Conservation (phyloP, 2,113 vertebrate species). For the Poecile atricapillus region DNA sequence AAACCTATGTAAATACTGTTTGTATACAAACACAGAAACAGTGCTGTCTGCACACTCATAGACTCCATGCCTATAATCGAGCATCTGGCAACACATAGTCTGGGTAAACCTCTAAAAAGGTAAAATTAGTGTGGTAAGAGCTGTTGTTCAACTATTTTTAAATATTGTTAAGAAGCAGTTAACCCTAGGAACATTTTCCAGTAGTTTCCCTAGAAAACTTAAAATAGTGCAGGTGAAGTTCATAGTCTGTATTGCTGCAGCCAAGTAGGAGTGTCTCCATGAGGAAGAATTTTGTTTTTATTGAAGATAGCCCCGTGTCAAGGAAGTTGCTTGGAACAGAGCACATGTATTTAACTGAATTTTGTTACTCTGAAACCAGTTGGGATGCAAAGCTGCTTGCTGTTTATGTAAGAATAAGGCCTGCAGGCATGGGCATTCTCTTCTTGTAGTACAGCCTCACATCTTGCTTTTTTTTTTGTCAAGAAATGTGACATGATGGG, state of each 20-base stretch:
- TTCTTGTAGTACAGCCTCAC: neutral
- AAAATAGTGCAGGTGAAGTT: neutral
- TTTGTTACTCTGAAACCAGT: neutral
- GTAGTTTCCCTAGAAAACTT: neutral
- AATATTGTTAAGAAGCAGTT: conserved; percentile 6
- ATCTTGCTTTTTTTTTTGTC: neutral
- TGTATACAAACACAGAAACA: neutral
- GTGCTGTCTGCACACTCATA: neutral
- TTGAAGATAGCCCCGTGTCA: neutral
- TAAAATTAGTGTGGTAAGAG: neutral
- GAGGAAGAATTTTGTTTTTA: conserved; percentile 29
- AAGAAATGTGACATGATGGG: neutral
- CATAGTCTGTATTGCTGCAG: conserved; percentile 11
- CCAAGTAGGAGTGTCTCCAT: neutral
- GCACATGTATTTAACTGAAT: neutral
- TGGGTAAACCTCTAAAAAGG: conserved; percentile 28
- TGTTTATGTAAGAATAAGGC: neutral
- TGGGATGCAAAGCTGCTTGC: neutral
- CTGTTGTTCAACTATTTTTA: conserved; percentile 24
- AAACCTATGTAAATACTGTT: conserved; percentile 25
- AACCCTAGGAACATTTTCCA: neutral
- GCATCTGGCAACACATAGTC: neutral
- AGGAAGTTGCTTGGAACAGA: neutral
- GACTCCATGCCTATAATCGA: conserved; percentile 18
- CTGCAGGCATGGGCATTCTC: neutral